phyloP scores from a whole-genome alignment of 2,113 vertebrate species.

The Nothocercus julius region DNA sequence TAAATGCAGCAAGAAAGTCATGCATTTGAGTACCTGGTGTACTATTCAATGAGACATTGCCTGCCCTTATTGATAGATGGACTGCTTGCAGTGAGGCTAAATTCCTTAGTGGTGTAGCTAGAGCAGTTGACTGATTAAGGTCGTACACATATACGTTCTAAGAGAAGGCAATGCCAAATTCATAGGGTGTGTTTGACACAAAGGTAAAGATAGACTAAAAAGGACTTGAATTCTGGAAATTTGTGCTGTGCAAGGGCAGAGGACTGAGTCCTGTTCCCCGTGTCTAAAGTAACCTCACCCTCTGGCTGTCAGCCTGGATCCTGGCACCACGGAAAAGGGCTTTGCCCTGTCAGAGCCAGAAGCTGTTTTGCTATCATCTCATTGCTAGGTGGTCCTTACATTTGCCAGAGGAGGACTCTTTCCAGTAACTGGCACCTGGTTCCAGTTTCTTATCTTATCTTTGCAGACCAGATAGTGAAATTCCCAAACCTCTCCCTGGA shows the following conservation, averaged over 20 bases:
- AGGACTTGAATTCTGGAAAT: background rate
- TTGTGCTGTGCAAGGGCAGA: background rate
- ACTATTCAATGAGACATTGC: fast-evolving
- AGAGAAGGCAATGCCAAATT: background rate
- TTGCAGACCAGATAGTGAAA: background rate
- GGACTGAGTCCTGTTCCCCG: background rate
- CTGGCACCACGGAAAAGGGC: background rate
- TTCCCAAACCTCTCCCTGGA: background rate
- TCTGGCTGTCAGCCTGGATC: background rate
- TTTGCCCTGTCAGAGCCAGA: background rate
- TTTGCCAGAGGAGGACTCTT: background rate
- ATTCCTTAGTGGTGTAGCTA: background rate
- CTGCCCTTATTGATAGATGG: background rate
- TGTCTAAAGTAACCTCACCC: background rate
- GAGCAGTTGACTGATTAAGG: background rate
- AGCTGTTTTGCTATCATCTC: background rate
- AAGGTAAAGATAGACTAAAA: background rate
- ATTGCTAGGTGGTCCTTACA: background rate
- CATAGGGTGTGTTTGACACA: background rate
- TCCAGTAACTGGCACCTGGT: background rate
- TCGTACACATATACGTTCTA: fast-evolving
- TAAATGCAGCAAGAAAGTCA: background rate
- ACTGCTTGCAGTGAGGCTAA: background rate
- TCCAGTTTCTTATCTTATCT: background rate
- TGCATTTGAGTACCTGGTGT: background rate